Base-by-base conservation (phyloP, 2,888 invertebrate species). In the Choreutis nemorana region DNA sequence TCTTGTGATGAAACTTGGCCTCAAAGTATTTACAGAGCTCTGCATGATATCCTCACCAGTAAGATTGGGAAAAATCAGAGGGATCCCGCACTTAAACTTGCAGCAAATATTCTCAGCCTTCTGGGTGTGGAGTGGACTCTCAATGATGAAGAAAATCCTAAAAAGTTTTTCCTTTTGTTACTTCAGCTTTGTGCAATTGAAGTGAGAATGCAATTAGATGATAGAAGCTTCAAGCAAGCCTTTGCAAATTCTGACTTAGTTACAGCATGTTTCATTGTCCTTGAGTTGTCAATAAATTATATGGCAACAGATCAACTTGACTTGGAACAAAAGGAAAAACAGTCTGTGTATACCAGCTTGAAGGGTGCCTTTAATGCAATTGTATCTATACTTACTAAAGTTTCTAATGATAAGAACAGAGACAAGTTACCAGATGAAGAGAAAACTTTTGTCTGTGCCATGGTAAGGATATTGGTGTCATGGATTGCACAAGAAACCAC, bases 401-500 rank as follows among this genome's bases (percentile, higher is more conserved):
- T 92, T 1, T 86, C 88, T 3, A 85, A 85, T 53, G 89, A 89
- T 46, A 90, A 90, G 53, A 86, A 85, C 55, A 84, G 83, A 45
- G 87, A 89, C 36, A 82, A 83, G 35, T 72, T 85, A 10, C 84
- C 85, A 27, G 81, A 85, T 31, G 81, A 83, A 32, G 90, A 91
- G 48, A 89, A 88, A 60, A 77, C 87, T 28, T 90, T 91, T 65
- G 82, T 92, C n/a, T 89, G 89, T 70, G 91, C 91, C 2, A 89
- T 90, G 64, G 87, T 94, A 6, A 81, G 94, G 42, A 90, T 93
- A 18, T 65, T 94, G 29, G 87, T 91, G 8, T 87, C 92, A n/a
- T 94, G 94, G 94, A 71, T 95, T 46, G 91, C 92, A 0, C 93
- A 94, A 67, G 94, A 95, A 72, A 92, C 93, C 1, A 87, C 90